Evolutionary conservation across 2,797 vertebrate genomes (phyloP).

Genomic region (Manis pentadactyla): DNA sequence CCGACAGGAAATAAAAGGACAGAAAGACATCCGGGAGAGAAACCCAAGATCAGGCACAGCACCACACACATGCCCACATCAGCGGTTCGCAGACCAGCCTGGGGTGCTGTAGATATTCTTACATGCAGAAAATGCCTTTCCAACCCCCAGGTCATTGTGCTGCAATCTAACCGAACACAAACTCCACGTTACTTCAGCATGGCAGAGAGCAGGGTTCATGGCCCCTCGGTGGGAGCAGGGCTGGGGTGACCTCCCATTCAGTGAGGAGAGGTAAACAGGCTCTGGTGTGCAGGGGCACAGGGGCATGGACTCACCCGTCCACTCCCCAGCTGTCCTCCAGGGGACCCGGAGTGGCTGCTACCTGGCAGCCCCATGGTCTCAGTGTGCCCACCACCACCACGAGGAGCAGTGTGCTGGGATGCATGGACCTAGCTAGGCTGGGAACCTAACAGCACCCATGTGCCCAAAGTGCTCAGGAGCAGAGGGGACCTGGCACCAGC

Average conservation of each 20-base stretch:
- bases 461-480: not conserved
- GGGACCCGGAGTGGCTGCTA: no score
- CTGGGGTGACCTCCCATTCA: rapidly evolving
- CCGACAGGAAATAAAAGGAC: no score
- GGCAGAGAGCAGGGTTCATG: not conserved
- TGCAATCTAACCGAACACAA: not conserved
- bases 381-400: rapidly evolving
- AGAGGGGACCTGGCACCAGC: not conserved
- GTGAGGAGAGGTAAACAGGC: rapidly evolving
- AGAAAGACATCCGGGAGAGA: no score
- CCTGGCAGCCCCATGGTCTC: not conserved
- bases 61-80: no score
- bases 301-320: not conserved
- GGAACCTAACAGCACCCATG: not conserved
- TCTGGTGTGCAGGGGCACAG: rapidly evolving
- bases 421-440: rapidly evolving
- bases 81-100: rapidly evolving
- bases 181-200: no score
- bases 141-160: not conserved
- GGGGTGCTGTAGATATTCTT: no score
- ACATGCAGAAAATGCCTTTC: no score
- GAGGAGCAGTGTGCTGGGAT: rapidly evolving
- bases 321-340: rapidly evolving
- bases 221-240: no score
- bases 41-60: no score